Conservation (phyloP, 2,113 vertebrate species). For the Sceloporus undulatus region DNA sequence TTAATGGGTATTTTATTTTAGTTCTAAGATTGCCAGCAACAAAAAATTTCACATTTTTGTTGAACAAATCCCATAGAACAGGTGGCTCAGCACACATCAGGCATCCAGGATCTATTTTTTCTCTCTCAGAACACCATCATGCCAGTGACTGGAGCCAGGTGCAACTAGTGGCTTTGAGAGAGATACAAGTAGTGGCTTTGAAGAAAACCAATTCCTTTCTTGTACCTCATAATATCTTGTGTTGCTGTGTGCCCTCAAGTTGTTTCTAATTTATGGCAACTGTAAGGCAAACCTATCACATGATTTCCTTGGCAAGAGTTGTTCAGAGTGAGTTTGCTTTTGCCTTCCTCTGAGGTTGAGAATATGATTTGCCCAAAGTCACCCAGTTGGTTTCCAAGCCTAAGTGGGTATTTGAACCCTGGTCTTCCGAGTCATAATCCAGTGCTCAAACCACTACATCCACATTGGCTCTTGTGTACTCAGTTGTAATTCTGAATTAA, state of each 20-base stretch:
- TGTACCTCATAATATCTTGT: neutral
- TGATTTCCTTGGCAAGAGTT: too few relatives aligned
- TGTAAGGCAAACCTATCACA: too few relatives aligned
- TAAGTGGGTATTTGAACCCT: too few relatives aligned
- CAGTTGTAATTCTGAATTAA: neutral
- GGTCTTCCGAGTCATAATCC: neutral
- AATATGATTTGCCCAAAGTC: too few relatives aligned
- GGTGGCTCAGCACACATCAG: neutral
- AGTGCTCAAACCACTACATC: neutral
- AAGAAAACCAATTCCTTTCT: neutral
- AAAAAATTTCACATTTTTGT: neutral
- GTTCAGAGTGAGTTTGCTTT: too few relatives aligned
- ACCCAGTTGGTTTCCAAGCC: too few relatives aligned
- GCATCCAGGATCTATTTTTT: too few relatives aligned
- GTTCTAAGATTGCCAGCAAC: neutral
- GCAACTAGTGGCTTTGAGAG: neutral
- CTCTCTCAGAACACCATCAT: too few relatives aligned
- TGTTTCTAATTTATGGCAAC: too few relatives aligned
- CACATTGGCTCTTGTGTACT: neutral
- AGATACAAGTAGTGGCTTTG: neutral
- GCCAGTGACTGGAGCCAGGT: neutral
- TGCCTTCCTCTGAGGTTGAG: too few relatives aligned
- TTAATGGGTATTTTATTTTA: neutral
- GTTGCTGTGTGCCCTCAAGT: too few relatives aligned
- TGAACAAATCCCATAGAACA: neutral